Evolutionary conservation across 2,113 vertebrate species (phyloP).

Genomic region (Micromys minutus): DNA sequence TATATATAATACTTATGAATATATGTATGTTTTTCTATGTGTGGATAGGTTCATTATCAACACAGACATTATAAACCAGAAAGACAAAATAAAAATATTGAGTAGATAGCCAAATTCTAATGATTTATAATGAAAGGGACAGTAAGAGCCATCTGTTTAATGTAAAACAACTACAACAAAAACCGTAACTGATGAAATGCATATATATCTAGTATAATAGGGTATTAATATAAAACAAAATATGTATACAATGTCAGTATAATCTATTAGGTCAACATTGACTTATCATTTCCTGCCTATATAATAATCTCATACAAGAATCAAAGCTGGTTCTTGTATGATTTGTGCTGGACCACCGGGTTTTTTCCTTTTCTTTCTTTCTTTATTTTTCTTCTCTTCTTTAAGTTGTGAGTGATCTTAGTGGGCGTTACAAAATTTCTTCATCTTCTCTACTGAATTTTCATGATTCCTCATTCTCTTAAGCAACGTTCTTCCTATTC

Average conservation of each 20-base stretch:
- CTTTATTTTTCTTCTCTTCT: not conserved
- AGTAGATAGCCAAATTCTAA: constrained; percentile 86
- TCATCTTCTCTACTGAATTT: constrained; percentile 42
- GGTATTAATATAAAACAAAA: constrained; percentile 64
- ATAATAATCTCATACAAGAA: constrained; percentile 31
- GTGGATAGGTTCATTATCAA: constrained; percentile 73
- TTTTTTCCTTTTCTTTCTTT: not conserved
- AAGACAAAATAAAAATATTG: constrained; percentile 88
- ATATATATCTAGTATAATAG: constrained; percentile 74
- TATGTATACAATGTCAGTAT: constrained; percentile 48
- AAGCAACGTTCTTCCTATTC: not conserved
- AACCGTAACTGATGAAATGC: constrained; percentile 77
- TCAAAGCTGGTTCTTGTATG: not conserved
- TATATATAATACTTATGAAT: constrained; percentile 55
- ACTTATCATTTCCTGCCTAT: constrained; percentile 28
- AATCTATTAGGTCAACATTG: constrained; percentile 31
- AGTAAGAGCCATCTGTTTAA: constrained; percentile 88
- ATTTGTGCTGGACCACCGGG: not conserved
- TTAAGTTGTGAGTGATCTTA: constrained; percentile 42
- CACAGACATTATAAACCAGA: constrained; percentile 79
- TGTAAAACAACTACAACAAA: constrained; percentile 75
- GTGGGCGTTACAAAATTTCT: not conserved
- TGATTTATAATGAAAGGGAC: constrained; percentile 86
- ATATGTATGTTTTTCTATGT: constrained; percentile 71
- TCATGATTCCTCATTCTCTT: not conserved